Conservation (phyloP, 2,888 invertebrate species). For the Asteroscopus sphinx region DNA sequence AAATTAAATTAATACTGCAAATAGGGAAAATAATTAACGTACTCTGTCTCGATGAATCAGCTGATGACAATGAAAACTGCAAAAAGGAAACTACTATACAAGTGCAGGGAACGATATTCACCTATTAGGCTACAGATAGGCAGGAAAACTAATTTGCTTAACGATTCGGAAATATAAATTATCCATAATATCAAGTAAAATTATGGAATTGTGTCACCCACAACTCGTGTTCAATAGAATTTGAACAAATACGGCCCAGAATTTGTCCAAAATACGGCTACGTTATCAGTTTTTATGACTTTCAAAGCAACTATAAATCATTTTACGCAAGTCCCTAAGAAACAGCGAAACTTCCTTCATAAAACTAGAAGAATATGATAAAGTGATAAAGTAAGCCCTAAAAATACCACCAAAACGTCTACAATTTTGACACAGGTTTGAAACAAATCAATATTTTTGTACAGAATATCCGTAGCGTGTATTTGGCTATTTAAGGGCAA, state of each 20-base stretch:
- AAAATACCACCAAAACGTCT: slow-evolving; percentile 22
- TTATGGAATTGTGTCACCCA: no score
- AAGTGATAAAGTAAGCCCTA: not conserved
- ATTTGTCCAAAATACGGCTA: no score
- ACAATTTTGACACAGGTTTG: slow-evolving; percentile 9
- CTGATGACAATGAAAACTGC: not conserved
- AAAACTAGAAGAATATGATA: not conserved
- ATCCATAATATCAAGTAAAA: no score
- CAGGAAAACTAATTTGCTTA: no score
- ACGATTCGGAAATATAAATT: no score
- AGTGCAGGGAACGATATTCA: not conserved
- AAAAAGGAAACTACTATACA: not conserved
- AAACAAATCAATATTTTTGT: slow-evolving; percentile 48
- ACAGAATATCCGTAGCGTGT: slow-evolving; percentile 51
- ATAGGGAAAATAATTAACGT: not conserved
- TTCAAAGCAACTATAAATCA: no score
- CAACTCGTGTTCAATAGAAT: no score
- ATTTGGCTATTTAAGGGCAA: slow-evolving; percentile 47
- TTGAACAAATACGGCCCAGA: no score
- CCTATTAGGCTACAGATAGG: no score
- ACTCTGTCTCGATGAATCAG: slow-evolving; percentile 6
- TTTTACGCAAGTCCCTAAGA: not conserved
- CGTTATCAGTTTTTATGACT: no score
- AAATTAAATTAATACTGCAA: not conserved
- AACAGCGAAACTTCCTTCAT: not conserved